These are phyloP conservation scores for Mustela lutreola DNA, from an alignment of 2,113 vertebrate genomes.

Conservation along the genomic window DNA sequence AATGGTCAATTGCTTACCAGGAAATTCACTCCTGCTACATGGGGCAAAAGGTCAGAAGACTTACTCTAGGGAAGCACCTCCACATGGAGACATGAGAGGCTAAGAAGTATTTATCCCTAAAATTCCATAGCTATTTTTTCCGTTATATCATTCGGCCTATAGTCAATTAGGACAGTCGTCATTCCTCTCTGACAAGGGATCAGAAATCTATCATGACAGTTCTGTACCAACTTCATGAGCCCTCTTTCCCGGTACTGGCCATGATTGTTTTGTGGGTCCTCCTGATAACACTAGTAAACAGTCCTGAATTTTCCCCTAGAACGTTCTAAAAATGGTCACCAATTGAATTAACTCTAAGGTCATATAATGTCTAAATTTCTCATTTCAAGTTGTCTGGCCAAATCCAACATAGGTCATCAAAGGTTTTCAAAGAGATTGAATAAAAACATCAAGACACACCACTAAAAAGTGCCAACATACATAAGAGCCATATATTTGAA, in stretches of 20 bases:
- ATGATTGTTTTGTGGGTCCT: not conserved
- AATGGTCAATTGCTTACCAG: not conserved
- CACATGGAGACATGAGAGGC: not conserved
- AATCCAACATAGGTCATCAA: not conserved
- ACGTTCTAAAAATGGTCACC: not conserved
- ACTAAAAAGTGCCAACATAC: constrained; percentile 27
- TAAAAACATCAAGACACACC: not conserved
- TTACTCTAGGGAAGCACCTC: not conserved
- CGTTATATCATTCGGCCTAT: not conserved
- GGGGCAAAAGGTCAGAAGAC: not conserved
- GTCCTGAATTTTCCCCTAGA: not conserved
- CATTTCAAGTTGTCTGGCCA: not conserved
- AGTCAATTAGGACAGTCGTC: not conserved
- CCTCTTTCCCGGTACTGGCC: not conserved
- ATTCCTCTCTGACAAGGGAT: not conserved
- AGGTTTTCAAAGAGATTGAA: constrained; percentile 28
- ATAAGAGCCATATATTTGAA: constrained; percentile 26
- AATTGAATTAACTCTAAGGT: constrained; percentile 51
- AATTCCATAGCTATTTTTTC: not conserved
- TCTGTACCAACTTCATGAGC: not conserved
- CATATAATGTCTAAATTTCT: constrained; percentile 27
- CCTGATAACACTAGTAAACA: not conserved
- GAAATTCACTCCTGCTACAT: not conserved
- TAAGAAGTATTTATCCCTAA: not conserved
- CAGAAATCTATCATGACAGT: not conserved